A percentile compares a stretch with the other conserved stretches of the same genome.
Conservation (phyloP, 2,113 vertebrate species). For the Thunnus thynnus region DNA sequence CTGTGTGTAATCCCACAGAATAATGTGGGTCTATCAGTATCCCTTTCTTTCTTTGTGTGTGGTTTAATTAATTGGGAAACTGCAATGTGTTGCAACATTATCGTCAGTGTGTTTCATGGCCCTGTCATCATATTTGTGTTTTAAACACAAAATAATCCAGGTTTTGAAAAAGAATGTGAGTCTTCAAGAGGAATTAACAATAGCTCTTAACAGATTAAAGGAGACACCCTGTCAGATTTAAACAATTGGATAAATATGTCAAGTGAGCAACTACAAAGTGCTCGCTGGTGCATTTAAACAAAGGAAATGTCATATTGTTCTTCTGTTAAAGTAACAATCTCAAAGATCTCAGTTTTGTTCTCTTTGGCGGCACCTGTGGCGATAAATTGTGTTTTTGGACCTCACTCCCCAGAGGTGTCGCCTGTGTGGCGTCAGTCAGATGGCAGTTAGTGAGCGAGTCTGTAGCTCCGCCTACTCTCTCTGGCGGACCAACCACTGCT, state of each 20-base stretch:
- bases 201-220: constrained; percentile 32
- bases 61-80: background rate
- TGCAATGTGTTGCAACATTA: constrained; percentile 40
- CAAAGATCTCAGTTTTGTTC: too few species aligned
- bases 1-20: constrained; percentile 17
- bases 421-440: too few species aligned
- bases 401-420: too few species aligned
- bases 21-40: constrained; percentile 8
- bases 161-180: constrained; percentile 60
- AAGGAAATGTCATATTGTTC: constrained; percentile 9
- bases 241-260: constrained; percentile 41
- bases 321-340: background rate
- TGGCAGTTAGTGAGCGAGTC: too few species aligned
- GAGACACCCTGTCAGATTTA: constrained; percentile 5
- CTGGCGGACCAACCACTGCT: too few species aligned
- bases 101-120: constrained; percentile 29
- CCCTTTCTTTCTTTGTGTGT: constrained; percentile 9
- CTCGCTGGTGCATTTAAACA: constrained; percentile 31
- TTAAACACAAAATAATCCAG: constrained; percentile 48
- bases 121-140: constrained; percentile 19
- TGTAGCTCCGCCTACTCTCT: too few species aligned
- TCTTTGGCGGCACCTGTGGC: too few species aligned
- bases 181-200: constrained; percentile 37
- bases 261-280: constrained; percentile 14
- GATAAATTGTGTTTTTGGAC: too few species aligned